Conservation (phyloP, 2,888 invertebrate genomes). For the Cephus nigrinus region DNA sequence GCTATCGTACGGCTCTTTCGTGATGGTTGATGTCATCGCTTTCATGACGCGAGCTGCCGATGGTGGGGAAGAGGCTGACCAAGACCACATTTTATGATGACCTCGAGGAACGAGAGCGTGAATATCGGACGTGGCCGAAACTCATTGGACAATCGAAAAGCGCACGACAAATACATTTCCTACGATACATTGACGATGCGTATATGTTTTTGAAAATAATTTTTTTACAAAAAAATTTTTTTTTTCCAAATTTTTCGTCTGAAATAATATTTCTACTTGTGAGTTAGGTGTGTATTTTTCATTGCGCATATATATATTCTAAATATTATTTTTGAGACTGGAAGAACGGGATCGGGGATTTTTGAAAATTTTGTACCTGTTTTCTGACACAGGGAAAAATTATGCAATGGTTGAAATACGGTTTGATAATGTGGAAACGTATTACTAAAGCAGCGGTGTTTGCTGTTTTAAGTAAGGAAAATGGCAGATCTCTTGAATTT, state of each 20-base stretch:
- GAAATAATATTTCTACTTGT: no score
- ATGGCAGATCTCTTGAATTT: not conserved
- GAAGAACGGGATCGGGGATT: no score
- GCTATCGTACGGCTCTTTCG: not conserved
- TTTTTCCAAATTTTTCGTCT: no score
- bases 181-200: not conserved
- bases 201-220: no score
- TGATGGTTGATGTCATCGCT: not conserved
- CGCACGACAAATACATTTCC: not conserved
- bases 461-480: not conserved
- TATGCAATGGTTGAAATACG: not conserved
- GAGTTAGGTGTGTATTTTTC: no score
- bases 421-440: not conserved
- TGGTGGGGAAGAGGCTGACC: not conserved
- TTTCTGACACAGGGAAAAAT: no score
- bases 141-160: not conserved
- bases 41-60: not conserved
- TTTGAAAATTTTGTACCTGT: no score
- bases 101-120: not conserved
- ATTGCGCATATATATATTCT: accelerated
- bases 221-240: no score
- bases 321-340: no score
- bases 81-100: not conserved
- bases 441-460: not conserved
- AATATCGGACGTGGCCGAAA: not conserved